These are phyloP conservation scores for Rhyzopertha dominica DNA, from an alignment of 1,140 invertebrate genomes.

Conservation along the genomic window DNA sequence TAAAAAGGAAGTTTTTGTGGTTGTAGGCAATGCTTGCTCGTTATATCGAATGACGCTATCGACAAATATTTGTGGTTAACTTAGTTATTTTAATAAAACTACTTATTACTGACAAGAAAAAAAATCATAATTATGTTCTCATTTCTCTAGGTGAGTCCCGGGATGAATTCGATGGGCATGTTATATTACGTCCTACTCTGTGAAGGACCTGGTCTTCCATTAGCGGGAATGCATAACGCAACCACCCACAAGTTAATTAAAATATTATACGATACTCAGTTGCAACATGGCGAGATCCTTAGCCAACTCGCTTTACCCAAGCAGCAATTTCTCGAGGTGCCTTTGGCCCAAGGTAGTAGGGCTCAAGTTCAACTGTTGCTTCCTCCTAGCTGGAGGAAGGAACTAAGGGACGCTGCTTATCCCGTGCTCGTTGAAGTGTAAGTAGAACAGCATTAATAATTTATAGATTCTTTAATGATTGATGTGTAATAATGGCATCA, in stretches of 20 bases:
- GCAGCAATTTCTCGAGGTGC: conserved; percentile 69
- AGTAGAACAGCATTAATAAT: too few species aligned
- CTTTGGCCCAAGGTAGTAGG: conserved; percentile 68
- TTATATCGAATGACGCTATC: too few species aligned
- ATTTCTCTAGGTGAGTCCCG: conserved; percentile 28
- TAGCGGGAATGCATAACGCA: conserved; percentile 69
- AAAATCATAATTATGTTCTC: conserved; percentile 3
- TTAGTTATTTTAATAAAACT: too few species aligned
- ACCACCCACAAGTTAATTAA: conserved; percentile 65
- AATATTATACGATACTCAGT: conserved; percentile 69
- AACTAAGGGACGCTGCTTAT: conserved; percentile 76
- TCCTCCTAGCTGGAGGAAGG: conserved; percentile 77
- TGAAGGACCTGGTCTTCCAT: conserved; percentile 70
- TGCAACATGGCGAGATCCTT: conserved; percentile 57
- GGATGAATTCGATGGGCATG: conserved; percentile 42
- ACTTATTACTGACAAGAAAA: too few species aligned
- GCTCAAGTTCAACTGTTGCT: conserved; percentile 74
- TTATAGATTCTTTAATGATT: too few species aligned
- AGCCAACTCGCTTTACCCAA: conserved; percentile 68
- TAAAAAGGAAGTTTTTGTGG: too few species aligned
- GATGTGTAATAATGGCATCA: too few species aligned
- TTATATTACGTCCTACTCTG: conserved; percentile 74
- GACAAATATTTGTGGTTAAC: too few species aligned
- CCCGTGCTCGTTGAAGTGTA: conserved; percentile 79
- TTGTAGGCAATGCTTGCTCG: too few species aligned